Evolutionary conservation across 1,140 invertebrate species (phyloP).

Genomic region (Colletes latitarsis): DNA sequence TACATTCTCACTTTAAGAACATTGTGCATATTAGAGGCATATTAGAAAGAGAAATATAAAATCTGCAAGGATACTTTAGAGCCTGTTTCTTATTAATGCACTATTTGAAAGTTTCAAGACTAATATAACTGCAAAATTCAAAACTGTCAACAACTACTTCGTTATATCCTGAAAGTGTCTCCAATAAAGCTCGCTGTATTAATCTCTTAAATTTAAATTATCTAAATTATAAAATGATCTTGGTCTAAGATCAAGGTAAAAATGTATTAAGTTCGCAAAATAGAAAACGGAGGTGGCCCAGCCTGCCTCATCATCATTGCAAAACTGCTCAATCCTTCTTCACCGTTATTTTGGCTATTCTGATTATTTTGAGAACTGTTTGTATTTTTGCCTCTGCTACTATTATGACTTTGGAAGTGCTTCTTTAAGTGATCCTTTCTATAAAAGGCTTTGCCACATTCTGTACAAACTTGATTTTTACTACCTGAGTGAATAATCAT

Average conservation of each 20-base stretch:
- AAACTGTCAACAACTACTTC: conserved; percentile 40
- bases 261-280: conserved; percentile 74
- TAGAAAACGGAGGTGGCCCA: conserved; percentile 76
- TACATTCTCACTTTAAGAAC: conserved; percentile 46
- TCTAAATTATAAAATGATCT: conserved; percentile 45
- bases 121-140: conserved; percentile 37
- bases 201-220: conserved; percentile 37
- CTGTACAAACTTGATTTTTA: conserved; percentile 83
- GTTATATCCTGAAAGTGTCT: conserved; percentile 42
- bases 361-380: conserved; percentile 62
- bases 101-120: conserved; percentile 24
- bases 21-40: conserved; percentile 35
- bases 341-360: conserved; percentile 66
- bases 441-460: conserved; percentile 84
- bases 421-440: conserved; percentile 84
- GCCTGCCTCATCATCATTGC: conserved; percentile 77
- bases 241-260: conserved; percentile 26
- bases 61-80: conserved; percentile 33
- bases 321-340: conserved; percentile 74
- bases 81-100: not conserved
- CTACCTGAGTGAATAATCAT: conserved; percentile 82
- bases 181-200: conserved; percentile 41
- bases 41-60: conserved; percentile 40
- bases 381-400: conserved; percentile 64
- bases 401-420: conserved; percentile 82